phyloP scores from a whole-genome alignment of 2,797 vertebrate genomes.

The Acanthurus tractus region DNA sequence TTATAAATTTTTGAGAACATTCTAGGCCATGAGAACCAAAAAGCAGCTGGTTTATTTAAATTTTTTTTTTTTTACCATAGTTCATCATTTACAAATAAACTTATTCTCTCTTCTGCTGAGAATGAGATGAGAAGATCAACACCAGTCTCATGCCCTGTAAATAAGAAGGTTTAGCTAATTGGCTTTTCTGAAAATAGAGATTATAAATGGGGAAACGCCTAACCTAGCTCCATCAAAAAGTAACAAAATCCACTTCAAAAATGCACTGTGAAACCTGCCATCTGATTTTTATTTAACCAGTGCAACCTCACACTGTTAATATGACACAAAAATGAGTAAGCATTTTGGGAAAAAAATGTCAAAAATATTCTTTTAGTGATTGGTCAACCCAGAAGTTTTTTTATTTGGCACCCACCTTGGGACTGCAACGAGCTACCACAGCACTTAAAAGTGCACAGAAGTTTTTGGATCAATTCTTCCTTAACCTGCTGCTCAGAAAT shows the following conservation, averaged over 20 bases:
- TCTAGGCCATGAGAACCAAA: neutral
- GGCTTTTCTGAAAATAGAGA: neutral
- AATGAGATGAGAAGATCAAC: neutral
- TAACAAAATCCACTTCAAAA: no score
- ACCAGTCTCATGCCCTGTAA: neutral
- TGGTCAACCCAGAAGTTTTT: slow-evolving; percentile 10
- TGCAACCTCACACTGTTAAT: no score
- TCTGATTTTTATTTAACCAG: no score
- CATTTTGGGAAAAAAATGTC: slow-evolving; percentile 6
- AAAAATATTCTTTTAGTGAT: slow-evolving; percentile 2
- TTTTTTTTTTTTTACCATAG: neutral
- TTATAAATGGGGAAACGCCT: neutral
- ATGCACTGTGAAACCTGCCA: no score
- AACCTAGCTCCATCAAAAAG: neutral
- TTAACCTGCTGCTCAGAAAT: slow-evolving; percentile 24
- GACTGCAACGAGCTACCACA: slow-evolving; percentile 7
- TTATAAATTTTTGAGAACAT: neutral
- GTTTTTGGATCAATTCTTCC: slow-evolving; percentile 34
- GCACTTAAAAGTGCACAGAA: slow-evolving; percentile 26
- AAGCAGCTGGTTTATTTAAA: no score
- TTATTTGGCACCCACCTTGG: slow-evolving; percentile 24
- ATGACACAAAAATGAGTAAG: neutral
- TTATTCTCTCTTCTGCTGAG: neutral
- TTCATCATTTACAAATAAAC: neutral
- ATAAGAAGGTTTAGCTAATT: neutral